These are phyloP conservation scores for Gastrophysa polygoni DNA, from an alignment of 2,888 invertebrate genomes.

Conservation along the genomic window DNA sequence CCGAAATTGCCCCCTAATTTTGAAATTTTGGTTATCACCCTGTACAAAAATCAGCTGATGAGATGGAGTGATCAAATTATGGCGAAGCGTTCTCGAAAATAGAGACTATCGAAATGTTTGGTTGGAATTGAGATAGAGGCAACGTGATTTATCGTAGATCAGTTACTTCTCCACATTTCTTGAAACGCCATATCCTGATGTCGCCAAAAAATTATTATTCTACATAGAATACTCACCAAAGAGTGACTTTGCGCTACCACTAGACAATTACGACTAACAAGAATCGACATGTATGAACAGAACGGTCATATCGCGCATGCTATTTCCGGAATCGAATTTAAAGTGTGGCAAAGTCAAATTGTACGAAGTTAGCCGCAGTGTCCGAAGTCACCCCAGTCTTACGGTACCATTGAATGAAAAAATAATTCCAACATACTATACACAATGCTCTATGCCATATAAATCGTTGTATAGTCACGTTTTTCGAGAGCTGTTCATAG, in stretches of 20 bases:
- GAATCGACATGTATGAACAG: background rate
- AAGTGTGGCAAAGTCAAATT: background rate
- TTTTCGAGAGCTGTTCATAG: background rate
- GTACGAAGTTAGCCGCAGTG: background rate
- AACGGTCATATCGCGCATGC: background rate
- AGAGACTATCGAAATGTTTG: no score
- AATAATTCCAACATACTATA: background rate
- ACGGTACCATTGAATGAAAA: background rate
- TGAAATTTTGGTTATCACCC: background rate
- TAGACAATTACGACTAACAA: background rate
- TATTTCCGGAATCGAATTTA: background rate
- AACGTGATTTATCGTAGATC: no score
- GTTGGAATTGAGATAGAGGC: no score
- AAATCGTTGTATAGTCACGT: background rate
- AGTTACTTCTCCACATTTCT: no score
- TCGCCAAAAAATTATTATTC: no score
- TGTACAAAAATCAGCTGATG: background rate
- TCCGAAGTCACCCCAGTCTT: background rate
- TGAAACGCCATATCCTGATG: no score
- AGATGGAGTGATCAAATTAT: no score
- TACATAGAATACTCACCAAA: no score
- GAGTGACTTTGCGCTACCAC: background rate
- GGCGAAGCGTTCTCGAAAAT: no score
- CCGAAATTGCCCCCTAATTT: background rate
- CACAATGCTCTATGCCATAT: background rate